Conservation (phyloP, 2,797 vertebrate species). For the Salarias fasciatus region DNA sequence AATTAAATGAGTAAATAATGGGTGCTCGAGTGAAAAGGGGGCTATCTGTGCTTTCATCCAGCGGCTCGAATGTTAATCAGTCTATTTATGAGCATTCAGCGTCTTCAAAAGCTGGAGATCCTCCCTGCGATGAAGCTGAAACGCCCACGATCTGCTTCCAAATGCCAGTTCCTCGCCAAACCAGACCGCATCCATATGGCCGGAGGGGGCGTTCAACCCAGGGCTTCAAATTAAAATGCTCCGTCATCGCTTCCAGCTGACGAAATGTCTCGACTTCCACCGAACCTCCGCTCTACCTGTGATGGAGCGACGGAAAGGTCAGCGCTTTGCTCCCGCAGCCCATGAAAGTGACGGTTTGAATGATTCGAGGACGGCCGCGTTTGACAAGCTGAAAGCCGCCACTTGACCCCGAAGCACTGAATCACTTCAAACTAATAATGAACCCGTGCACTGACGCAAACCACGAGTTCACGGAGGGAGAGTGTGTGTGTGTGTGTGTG, state of each 20-base stretch:
- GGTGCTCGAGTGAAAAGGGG: slow-evolving; percentile 5
- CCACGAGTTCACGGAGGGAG: slow-evolving; percentile 37
- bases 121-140: slow-evolving; percentile 35
- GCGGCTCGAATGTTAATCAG: too few species aligned
- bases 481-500: slow-evolving; percentile 13
- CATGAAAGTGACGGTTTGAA: slow-evolving; percentile 26
- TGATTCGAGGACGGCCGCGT: slow-evolving; percentile 6
- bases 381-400: slow-evolving; percentile 36
- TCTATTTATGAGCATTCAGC: slow-evolving; percentile 33
- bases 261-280: slow-evolving; percentile 15
- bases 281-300: background rate
- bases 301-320: slow-evolving; percentile 33
- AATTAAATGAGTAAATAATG: slow-evolving; percentile 29
- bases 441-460: slow-evolving; percentile 26
- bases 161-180: slow-evolving; percentile 30
- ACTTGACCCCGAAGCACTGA: slow-evolving; percentile 33
- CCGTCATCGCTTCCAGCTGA: slow-evolving; percentile 43
- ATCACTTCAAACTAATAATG: slow-evolving; percentile 40
- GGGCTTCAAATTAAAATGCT: slow-evolving; percentile 55
- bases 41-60: slow-evolving; percentile 25
- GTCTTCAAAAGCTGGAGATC: slow-evolving; percentile 26
- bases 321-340: slow-evolving; percentile 3
- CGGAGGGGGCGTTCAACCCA: slow-evolving; percentile 15
- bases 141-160: slow-evolving; percentile 35
- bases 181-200: slow-evolving; percentile 33